Base-by-base conservation (phyloP, 2,888 invertebrate genomes). In the Microplitis manilae region DNA sequence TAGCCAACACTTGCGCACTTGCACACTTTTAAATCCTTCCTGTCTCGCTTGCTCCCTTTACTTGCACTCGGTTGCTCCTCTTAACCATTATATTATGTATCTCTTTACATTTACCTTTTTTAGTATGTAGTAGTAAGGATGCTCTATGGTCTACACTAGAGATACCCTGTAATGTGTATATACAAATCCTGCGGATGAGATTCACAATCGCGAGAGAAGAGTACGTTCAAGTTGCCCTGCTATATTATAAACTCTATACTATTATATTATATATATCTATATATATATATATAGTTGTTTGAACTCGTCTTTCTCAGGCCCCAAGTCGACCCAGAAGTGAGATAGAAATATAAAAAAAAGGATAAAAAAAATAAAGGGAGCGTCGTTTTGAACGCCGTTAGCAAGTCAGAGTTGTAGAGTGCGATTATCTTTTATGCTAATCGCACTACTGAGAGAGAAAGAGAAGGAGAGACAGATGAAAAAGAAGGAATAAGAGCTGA, bases 391-490 rank as follows among this genome's bases (percentile, higher is more conserved):
- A 73, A 65, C 73, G 73, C 67, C 67, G 73, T 73, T 73, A 73
- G 59, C 67, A 6, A 73, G 71, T 75, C 75, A 78, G 50, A 50
- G 50, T 50, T 50, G 50, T 13, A 79, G 73, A 75, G 78, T 61
- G 77, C 73, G 80, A 79, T 81, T 78, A 81, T 79, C 76, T 68
- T 50, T 77, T 80, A 81, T 80, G 81, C 80, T 80, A 79, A 81
- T 81, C 64, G 77, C 60, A 64, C 50, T 50, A 20, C 41, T 41
- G 9, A 40, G 74, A 40, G 62, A 13, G 59, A 30, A 39, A 20
- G 6, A 73, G 17, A 70, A 50, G 62, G 41, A n/a, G 67, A 69
- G 73, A 60, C 41, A 68, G 41, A 69, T n/a, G 38, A 70, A 71
- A 67, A 76, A 68, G 38, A 40, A 64, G 69, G 20, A 73, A 30